Evolutionary conservation across 1,140 invertebrate genomes (phyloP), one percentile per base, ranked within the genome.

Genomic region (Cotesia chilonis): DNA sequence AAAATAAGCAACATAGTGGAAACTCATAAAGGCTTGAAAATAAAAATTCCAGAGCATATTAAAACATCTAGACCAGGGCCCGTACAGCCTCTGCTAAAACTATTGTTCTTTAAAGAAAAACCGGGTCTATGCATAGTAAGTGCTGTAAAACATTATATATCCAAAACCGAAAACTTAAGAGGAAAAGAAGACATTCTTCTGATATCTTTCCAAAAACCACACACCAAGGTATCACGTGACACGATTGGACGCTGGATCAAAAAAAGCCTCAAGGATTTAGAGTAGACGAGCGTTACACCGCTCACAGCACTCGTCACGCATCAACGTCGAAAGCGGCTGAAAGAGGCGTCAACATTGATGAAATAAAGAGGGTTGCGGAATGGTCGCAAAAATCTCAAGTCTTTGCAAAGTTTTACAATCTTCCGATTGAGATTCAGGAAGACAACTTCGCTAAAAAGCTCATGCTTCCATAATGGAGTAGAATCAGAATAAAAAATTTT

Each of bases 161-260:
- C 65, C 17, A 54, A 41, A 14, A 72, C 70, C 9, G 17, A 57
- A 36, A 7, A 65, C n/a, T 38, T 72, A 41, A 51, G 70, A 28
- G 28, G 9, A 2, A 10, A 36, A 3, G 35, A 20, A 2, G 17
- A 61, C 20, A 20, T 2, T 9, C n/a, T 67, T 7, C 20, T 52
- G 4, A 68, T 77, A 7, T 71, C 76, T 47, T 20, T 59, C 9
- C 63, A 71, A 47, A 73, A 68, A 20, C 76, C 75, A 6, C 64
- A 76, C 51, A 68, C 61, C 10, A 9, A 51, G 20, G 78, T 74
- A 41, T 66, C 74, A 7, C 37, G 73, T 37, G 75, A 78, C 66
- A 74, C 75, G 9, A 76, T 80, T 37, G 74, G 72, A 51, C 68
- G 75, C 9, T 79, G 75, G 79, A 72, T 80, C 10, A 78, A 77